These are phyloP conservation scores for Plagodis pulveraria DNA, from an alignment of 2,888 invertebrate genomes.

Conservation along the genomic window DNA sequence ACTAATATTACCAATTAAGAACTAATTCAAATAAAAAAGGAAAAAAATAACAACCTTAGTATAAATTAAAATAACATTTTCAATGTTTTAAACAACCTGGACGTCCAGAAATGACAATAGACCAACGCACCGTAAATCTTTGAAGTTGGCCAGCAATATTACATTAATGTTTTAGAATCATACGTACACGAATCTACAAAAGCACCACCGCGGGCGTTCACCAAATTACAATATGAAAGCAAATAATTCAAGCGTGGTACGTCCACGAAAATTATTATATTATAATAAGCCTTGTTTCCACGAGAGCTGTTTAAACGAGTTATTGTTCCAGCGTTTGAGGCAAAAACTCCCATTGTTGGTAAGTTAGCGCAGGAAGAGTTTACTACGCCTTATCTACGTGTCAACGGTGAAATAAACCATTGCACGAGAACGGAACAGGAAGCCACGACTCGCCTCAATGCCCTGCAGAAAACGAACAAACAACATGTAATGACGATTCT, in stretches of 20 bases:
- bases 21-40: no score
- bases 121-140: slow-evolving; percentile 12
- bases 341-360: slow-evolving; percentile 31
- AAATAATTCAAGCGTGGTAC: slow-evolving; percentile 30
- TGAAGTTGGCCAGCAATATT: slow-evolving; percentile 16
- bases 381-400: slow-evolving; percentile 48
- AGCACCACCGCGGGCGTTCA: slow-evolving; percentile 29
- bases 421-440: slow-evolving; percentile 68
- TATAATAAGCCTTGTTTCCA: slow-evolving; percentile 29
- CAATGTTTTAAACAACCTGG: not conserved
- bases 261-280: slow-evolving; percentile 30
- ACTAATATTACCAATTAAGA: no score
- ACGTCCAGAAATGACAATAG: slow-evolving; percentile 8
- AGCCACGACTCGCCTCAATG: slow-evolving; percentile 62
- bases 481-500: slow-evolving; percentile 67
- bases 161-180: slow-evolving; percentile 18
- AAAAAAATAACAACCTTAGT: no score
- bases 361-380: slow-evolving; percentile 49
- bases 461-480: slow-evolving; percentile 59
- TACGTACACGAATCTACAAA: slow-evolving; percentile 28
- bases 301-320: slow-evolving; percentile 34
- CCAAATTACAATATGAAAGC: slow-evolving; percentile 33
- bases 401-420: slow-evolving; percentile 44
- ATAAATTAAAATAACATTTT: not conserved
- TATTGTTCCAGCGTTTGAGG: slow-evolving; percentile 31